Conservation (phyloP, 2,113 vertebrate species). For the Myrmecobius fasciatus region DNA sequence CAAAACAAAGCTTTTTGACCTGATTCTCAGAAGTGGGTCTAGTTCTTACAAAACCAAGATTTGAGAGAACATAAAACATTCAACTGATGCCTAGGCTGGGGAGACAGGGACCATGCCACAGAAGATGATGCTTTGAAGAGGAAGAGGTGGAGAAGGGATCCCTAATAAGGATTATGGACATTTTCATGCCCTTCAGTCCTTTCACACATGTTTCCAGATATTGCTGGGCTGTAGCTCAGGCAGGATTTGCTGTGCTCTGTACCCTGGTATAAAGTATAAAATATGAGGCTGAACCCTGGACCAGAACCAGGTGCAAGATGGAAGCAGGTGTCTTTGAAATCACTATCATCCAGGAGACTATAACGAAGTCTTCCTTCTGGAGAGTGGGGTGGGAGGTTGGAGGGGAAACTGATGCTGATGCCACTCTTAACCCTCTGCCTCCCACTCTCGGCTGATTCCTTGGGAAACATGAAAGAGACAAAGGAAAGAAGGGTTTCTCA, state of each 20-base stretch:
- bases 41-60: no score
- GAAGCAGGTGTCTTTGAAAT: constrained; percentile 96
- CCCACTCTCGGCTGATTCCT: constrained; percentile 96
- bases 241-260: fast-evolving
- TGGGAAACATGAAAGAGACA: constrained; percentile 97
- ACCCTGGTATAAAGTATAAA: constrained; percentile 79
- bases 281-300: constrained; percentile 97
- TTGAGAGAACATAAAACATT: no score
- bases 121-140: no score
- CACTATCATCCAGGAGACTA: constrained; percentile 96
- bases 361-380: constrained; percentile 96
- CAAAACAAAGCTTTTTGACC: no score
- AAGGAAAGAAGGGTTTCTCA: constrained; percentile 92
- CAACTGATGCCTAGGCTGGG: no score
- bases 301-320: constrained; percentile 95
- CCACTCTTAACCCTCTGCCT: constrained; percentile 96
- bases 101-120: no score
- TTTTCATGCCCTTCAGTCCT: no score
- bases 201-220: not conserved
- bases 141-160: not conserved
- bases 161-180: not conserved
- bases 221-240: not conserved
- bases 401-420: not conserved
- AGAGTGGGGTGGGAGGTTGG: constrained; percentile 82
- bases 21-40: no score